Evolutionary conservation across 2,888 invertebrate species (phyloP), one percentile per base, ranked within the genome.

Genomic region (Keiferia lycopersicella): DNA sequence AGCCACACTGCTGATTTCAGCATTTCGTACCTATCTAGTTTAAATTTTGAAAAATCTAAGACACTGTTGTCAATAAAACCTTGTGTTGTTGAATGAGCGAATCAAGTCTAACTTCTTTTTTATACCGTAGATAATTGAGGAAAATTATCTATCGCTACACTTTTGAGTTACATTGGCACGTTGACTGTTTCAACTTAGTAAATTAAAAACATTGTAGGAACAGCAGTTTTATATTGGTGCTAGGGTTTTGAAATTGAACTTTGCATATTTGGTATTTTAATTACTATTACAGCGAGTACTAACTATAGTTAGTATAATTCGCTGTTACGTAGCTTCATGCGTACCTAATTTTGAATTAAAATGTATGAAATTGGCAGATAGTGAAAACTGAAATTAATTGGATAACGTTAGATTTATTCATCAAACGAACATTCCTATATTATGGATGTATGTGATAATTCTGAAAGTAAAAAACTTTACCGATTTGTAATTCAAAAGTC

Each of bases 61-160:
- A 53, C 16, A 56, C 14, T 34, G 34, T 34, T 34, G 30, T n/a
- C 16, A 16, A 34, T 56, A 1, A 8, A 56, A 34, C n/a, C 26
- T 56, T 34, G 7, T 34, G 16, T 8, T 14, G 22, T 11, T 20
- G 56, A 56, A 56, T 56, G 34, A 56, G 34, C 56, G 34, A 56
- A 56, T 56, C 56, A 34, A n/a, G 56, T 26, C 30, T 34, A 16
- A n/a, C 56, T 56, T 56, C 56, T 34, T n/a, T 56, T 56, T 56
- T 56, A 56, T 56, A 56, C 56, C 12, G 12, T 30, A n/a, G 10
- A 16, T 56, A 56, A 16, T 56, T 26, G 56, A 30, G 26, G 34
- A 56, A 16, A 16, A 56, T 56, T 16, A 56, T 26, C 56, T 56
- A 26, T 30, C 22, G 26, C 56, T 22, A 22, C 22, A 53, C 56